A percentile compares a stretch with the other conserved stretches of the same genome.
Evolutionary conservation across 92 coral and sea anemone genomes (phyloP).

Genomic region (Muricea muricata): DNA sequence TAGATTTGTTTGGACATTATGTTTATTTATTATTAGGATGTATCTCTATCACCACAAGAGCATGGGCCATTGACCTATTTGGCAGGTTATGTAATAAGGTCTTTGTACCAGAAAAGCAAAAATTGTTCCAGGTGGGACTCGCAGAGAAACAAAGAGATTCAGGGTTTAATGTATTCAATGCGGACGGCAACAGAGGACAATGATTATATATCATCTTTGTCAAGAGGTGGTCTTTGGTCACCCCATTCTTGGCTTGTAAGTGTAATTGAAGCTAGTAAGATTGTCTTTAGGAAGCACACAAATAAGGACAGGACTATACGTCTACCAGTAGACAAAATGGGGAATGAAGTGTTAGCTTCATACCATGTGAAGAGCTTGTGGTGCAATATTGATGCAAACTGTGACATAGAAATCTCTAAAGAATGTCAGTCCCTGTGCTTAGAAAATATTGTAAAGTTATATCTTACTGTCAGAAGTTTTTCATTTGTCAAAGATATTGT

Average conservation of each 20-base stretch:
- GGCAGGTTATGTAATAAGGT: slow-evolving; percentile 14
- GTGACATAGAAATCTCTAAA: slow-evolving; percentile 21
- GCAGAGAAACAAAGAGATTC: slow-evolving; percentile 21
- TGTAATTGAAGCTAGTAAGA: slow-evolving; percentile 2
- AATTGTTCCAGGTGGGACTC: slow-evolving; percentile 15
- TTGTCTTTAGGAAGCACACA: slow-evolving; percentile 35
- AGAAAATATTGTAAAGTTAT: slow-evolving; percentile 38
- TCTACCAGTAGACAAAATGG: slow-evolving; percentile 39
- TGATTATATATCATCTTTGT: slow-evolving; percentile 6
- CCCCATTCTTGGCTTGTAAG: slow-evolving; percentile 18
- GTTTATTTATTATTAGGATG: no score
- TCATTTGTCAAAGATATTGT: slow-evolving; percentile 35
- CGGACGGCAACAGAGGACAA: background rate
- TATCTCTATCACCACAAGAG: background rate
- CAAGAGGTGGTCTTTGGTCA: slow-evolving; percentile 49
- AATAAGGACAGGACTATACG: slow-evolving; percentile 12
- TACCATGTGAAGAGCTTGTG: slow-evolving; percentile 24
- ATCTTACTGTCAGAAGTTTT: slow-evolving; percentile 35
- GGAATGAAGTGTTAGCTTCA: slow-evolving; percentile 19
- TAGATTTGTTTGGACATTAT: no score
- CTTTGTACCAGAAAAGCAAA: slow-evolving; percentile 23
- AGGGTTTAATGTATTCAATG: slow-evolving; percentile 28
- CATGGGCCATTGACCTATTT: slow-evolving; percentile 19
- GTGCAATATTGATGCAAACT: slow-evolving; percentile 34
- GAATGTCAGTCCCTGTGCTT: slow-evolving; percentile 31